Percentiles rank a stretch among this genome's conserved stretches.
Conservation (phyloP, 2,888 invertebrate genomes). For the Geotrupes spiniger region DNA sequence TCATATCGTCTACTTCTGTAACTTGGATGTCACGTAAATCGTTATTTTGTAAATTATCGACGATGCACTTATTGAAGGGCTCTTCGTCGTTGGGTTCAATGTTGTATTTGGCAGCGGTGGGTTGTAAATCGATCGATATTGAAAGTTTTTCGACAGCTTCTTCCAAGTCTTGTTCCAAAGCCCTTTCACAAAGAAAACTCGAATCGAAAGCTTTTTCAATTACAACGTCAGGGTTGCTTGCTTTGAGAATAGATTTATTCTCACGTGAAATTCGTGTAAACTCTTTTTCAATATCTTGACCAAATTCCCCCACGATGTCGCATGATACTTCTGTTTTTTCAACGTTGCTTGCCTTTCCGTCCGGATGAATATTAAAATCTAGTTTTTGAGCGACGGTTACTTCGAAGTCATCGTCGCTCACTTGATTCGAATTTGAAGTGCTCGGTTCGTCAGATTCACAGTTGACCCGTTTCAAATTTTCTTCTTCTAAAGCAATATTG, state of each 20-base stretch:
- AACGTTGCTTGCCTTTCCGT: slow-evolving; percentile 20
- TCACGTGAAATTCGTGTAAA: slow-evolving; percentile 51
- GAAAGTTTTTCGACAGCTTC: slow-evolving; percentile 45
- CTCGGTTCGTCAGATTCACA: slow-evolving; percentile 34
- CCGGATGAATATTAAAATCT: slow-evolving; percentile 13
- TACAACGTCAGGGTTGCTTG: slow-evolving; percentile 12
- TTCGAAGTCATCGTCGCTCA: slow-evolving; percentile 41
- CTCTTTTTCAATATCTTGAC: slow-evolving; percentile 60
- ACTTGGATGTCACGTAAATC: slow-evolving; percentile 27
- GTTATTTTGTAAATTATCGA: slow-evolving; percentile 24
- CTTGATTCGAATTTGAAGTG: slow-evolving; percentile 35
- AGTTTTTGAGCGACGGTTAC: slow-evolving; percentile 21
- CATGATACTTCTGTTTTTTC: slow-evolving; percentile 11
- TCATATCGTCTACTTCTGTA: slow-evolving; percentile 25
- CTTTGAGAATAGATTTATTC: slow-evolving; percentile 6
- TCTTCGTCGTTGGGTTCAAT: slow-evolving; percentile 44
- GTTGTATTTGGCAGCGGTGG: slow-evolving; percentile 43
- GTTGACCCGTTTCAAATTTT: slow-evolving; percentile 32
- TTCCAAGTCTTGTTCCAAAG: slow-evolving; percentile 41
- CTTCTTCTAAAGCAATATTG: slow-evolving; percentile 50
- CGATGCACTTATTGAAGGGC: slow-evolving; percentile 39
- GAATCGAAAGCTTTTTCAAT: slow-evolving; percentile 16
- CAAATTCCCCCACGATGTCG: slow-evolving; percentile 58
- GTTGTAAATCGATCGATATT: slow-evolving; percentile 40
- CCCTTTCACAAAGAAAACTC: slow-evolving; percentile 28